Evolutionary conservation across 2,797 vertebrate genomes (phyloP), one percentile per base, ranked within the genome.

Genomic region (Sebastes minor): DNA sequence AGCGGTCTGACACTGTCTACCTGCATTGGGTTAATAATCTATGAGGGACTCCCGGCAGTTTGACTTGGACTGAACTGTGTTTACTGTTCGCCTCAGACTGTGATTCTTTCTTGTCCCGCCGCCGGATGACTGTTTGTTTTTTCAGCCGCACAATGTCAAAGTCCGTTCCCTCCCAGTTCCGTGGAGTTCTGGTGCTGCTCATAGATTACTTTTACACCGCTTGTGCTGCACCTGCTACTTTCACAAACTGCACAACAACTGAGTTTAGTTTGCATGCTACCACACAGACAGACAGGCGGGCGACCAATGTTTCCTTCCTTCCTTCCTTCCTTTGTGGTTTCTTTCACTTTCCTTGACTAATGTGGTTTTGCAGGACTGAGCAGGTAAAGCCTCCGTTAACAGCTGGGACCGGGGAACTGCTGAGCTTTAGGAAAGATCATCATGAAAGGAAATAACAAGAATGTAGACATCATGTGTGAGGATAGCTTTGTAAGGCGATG

Each of bases 121-220:
- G 6, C 63, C 60, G 87, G 81, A 80, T 76, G 59, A 69, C 46
- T 16, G 65, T 66, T 92, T 94, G 91, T 94, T 94, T 84, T 87
- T 83, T 89, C 84, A 88, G 87, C 56, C 23, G 4, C 74, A 92
- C 92, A 92, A 91, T 89, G 81, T 57, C 81, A 84, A 82, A 86
- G 71, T 78, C 86, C 84, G 30, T 63, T 70, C 56, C 74, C 78
- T 69, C 70, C 72, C 61, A 73, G 59, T 62, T 79, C 78, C 64
- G 88, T 46, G 55, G 62, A 76, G 78, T 78, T 76, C 55, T 42
- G 35, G 60, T 12, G 42, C 57, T 59, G 23, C 35, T 49, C 38
- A 62, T 46, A 86, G 68, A 56, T 42, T 32, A 42, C 59, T 80
- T 88, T 85, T 57, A 56, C 61, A 77, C 59, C 14, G 12, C 80